A percentile compares a stretch with the other conserved stretches of the same genome.
phyloP scores from a whole-genome alignment of 2,113 vertebrate genomes.

The Pelecanoides urinatrix region DNA sequence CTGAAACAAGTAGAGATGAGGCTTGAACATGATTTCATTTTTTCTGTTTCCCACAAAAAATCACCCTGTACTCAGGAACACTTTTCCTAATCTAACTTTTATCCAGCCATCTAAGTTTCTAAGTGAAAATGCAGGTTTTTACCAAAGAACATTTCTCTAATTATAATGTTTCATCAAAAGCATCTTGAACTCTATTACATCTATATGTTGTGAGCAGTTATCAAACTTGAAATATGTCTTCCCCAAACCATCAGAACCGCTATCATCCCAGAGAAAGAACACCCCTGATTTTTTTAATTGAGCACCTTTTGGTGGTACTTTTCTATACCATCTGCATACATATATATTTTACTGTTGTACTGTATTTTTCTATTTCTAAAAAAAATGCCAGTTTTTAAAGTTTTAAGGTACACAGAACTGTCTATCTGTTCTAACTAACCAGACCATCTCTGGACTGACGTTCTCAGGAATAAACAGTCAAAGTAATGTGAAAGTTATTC shows the following conservation, averaged over 20 bases:
- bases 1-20: background rate
- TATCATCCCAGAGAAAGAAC: background rate
- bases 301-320: background rate
- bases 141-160: background rate
- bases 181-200: background rate
- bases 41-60: background rate
- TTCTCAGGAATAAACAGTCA: background rate
- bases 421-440: background rate
- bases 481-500: background rate
- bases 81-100: background rate
- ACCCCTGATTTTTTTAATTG: background rate
- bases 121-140: constrained; percentile 7
- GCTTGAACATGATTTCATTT: background rate
- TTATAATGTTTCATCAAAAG: background rate
- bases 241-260: background rate
- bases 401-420: background rate
- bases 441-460: background rate
- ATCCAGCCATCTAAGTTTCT: background rate
- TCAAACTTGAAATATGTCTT: background rate
- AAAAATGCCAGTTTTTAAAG: background rate
- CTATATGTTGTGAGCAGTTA: background rate
- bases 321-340: background rate
- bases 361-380: background rate
- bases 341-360: background rate
- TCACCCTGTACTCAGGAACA: background rate